A percentile compares a stretch with the other conserved stretches of the same genome.
Evolutionary conservation across 2,797 vertebrate species (phyloP).

Genomic region (Propithecus deckenii): DNA sequence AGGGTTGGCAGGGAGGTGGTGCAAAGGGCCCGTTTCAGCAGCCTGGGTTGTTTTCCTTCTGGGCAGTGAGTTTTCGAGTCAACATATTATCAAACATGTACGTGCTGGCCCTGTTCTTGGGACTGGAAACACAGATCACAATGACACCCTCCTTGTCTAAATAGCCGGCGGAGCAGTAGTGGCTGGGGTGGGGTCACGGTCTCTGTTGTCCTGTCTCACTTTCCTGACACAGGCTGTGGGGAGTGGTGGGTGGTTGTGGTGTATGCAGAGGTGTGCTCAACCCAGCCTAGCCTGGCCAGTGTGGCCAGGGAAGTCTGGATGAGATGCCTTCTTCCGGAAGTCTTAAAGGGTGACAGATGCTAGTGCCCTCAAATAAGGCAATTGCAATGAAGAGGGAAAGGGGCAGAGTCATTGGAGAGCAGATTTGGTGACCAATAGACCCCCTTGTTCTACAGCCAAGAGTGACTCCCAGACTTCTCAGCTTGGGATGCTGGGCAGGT

Average conservation of each 20-base stretch:
- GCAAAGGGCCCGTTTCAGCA: not conserved
- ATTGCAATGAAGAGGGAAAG: not conserved
- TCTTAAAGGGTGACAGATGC: not conserved
- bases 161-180: not conserved
- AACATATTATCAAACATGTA: rapidly evolving
- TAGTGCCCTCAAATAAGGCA: not conserved
- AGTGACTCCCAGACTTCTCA: not conserved
- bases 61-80: not conserved
- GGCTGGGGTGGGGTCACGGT: not conserved
- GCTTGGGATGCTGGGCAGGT: not conserved
- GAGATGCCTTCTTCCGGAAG: not conserved
- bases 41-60: not conserved
- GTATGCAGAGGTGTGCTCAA: too few species aligned
- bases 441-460: not conserved
- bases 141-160: not conserved
- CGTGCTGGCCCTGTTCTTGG: not conserved
- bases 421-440: not conserved
- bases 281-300: not conserved
- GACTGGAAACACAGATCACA: not conserved
- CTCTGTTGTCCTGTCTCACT: not conserved
- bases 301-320: not conserved
- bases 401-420: not conserved
- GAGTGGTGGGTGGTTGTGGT: not conserved
- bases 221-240: not conserved
- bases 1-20: too few species aligned